phyloP scores from a whole-genome alignment of 2,888 invertebrate genomes.

The Mimachlamys varia region DNA sequence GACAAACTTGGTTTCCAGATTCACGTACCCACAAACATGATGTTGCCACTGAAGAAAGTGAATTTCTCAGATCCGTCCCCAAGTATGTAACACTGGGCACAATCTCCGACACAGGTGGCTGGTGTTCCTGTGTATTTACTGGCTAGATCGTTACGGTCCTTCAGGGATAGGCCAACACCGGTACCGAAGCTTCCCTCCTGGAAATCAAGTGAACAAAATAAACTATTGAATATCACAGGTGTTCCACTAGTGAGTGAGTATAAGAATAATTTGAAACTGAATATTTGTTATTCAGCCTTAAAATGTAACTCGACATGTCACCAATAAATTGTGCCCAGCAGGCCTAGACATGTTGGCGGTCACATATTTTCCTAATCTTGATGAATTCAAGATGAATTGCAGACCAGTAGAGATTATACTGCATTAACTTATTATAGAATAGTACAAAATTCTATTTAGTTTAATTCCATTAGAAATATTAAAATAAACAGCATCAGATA shows the following conservation, averaged over 20 bases:
- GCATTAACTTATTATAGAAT: too few species aligned
- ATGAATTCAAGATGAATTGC: too few species aligned
- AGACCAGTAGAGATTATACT: too few species aligned
- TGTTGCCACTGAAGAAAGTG: constrained; percentile 67
- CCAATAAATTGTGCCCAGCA: too few species aligned
- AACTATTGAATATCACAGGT: neutral
- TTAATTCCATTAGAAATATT: too few species aligned
- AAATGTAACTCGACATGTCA: too few species aligned
- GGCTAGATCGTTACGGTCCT: constrained; percentile 49
- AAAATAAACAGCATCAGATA: too few species aligned
- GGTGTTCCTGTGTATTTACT: constrained; percentile 56
- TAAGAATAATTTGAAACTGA: too few species aligned
- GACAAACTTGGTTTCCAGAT: neutral
- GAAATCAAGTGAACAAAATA: neutral
- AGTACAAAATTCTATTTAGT: too few species aligned
- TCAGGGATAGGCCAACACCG: constrained; percentile 50
- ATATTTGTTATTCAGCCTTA: too few species aligned
- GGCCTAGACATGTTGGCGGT: too few species aligned
- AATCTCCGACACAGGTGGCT: constrained; percentile 68
- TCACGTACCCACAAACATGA: constrained; percentile 73
- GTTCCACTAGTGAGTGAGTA: neutral
- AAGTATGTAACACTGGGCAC: constrained; percentile 64
- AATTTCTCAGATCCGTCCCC: constrained; percentile 64
- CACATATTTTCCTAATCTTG: too few species aligned
- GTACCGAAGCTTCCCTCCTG: constrained; percentile 58